Evolutionary conservation across 2,113 vertebrate species (phyloP).

Genomic region (Corythornis madagascariensis): DNA sequence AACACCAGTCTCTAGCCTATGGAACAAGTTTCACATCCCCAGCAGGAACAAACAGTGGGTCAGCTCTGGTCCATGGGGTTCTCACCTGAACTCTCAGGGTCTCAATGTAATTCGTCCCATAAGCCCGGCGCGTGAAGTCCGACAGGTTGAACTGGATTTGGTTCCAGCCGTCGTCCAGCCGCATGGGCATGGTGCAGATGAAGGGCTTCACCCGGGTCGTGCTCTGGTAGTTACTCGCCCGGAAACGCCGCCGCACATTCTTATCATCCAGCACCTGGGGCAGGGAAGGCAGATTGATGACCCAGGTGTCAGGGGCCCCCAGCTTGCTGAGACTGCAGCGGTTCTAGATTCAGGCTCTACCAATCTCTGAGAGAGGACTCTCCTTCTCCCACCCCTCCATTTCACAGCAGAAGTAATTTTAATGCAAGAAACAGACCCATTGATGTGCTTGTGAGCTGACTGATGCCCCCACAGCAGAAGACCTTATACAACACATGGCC

Average conservation of each 20-base stretch:
- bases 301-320: accelerated
- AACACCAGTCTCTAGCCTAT: neutral
- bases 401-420: neutral
- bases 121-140: slow-evolving; percentile 92
- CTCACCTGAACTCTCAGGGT: slow-evolving; percentile 93
- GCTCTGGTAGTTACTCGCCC: slow-evolving; percentile 97
- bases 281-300: neutral
- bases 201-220: slow-evolving; percentile 95
- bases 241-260: slow-evolving; percentile 91
- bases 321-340: no score
- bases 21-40: neutral
- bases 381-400: neutral
- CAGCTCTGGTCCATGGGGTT: neutral
- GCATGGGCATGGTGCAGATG: slow-evolving; percentile 99
- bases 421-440: neutral
- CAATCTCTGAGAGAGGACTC: neutral
- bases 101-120: slow-evolving; percentile 96
- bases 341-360: neutral
- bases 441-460: neutral
- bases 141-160: slow-evolving; percentile 98
- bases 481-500: neutral
- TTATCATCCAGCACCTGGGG: slow-evolving; percentile 95
- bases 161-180: slow-evolving; percentile 96
- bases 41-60: neutral
- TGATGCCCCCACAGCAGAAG: neutral